phyloP scores from a whole-genome alignment of 92 coral and sea anemone species.

The Blastomussa wellsi region DNA sequence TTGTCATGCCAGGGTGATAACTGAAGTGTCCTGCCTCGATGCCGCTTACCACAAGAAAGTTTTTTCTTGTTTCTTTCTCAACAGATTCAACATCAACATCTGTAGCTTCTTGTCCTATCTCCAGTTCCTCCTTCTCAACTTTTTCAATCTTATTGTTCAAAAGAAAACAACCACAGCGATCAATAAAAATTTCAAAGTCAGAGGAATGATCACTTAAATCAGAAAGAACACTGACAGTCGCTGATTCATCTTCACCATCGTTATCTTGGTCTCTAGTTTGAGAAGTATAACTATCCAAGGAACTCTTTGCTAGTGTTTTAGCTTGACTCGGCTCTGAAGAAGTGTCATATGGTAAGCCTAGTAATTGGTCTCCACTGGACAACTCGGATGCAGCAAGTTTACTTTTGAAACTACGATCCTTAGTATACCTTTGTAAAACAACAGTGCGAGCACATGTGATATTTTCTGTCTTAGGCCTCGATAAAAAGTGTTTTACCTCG shows the following conservation, averaged over 20 bases:
- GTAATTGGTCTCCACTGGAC: neutral
- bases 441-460: constrained; percentile 79
- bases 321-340: neutral
- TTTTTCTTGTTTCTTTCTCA: constrained; percentile 31
- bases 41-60: constrained; percentile 52
- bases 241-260: constrained; percentile 27
- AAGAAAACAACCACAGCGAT: constrained; percentile 39
- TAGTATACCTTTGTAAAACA: constrained; percentile 12
- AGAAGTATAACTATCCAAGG: neutral
- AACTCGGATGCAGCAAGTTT: neutral
- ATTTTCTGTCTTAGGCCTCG: constrained; percentile 60
- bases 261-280: constrained; percentile 21
- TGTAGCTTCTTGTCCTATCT: constrained; percentile 19
- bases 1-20: constrained; percentile 66
- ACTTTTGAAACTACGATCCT: constrained; percentile 1
- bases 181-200: constrained; percentile 4
- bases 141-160: constrained; percentile 26
- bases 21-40: constrained; percentile 65
- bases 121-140: constrained; percentile 33
- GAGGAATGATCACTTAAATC: constrained; percentile 47
- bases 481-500: neutral
- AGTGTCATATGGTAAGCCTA: neutral
- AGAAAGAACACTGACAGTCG: constrained; percentile 25
- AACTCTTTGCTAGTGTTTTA: constrained; percentile 8
- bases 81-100: constrained; percentile 58